These are phyloP conservation scores for Euura lappo DNA, from an alignment of 1,140 invertebrate genomes.

Conservation along the genomic window DNA sequence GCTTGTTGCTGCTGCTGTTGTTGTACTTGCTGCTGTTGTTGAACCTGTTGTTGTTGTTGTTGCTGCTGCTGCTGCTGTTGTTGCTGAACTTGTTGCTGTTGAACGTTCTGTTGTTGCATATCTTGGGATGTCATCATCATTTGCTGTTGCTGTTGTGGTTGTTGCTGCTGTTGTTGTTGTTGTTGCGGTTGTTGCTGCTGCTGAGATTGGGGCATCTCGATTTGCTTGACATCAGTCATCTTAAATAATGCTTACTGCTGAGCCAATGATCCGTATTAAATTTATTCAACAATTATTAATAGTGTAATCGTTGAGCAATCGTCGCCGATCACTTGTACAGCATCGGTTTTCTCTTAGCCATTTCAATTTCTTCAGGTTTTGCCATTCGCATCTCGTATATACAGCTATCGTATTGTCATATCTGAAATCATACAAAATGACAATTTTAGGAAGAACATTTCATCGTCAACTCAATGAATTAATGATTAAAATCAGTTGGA, in stretches of 20 bases:
- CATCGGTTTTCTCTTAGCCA: slow-evolving; percentile 17
- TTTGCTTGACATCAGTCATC: slow-evolving; percentile 54
- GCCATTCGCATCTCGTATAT: background rate
- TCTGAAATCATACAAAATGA: slow-evolving; percentile 37
- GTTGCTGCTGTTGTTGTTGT: slow-evolving; percentile 49
- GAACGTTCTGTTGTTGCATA: slow-evolving; percentile 53
- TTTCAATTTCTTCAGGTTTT: slow-evolving; percentile 4
- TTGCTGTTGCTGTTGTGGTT: slow-evolving; percentile 58
- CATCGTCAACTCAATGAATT: no score
- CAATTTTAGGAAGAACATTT: no score
- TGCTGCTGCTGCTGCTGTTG: slow-evolving; percentile 9
- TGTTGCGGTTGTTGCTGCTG: slow-evolving; percentile 40
- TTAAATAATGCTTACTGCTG: slow-evolving; percentile 23
- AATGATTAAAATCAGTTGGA: background rate
- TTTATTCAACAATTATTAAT: slow-evolving; percentile 4
- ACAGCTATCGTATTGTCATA: slow-evolving; percentile 45
- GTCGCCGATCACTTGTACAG: slow-evolving; percentile 1
- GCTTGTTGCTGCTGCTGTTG: slow-evolving; percentile 59
- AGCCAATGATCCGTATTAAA: background rate
- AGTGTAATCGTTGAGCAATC: background rate
- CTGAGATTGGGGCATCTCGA: slow-evolving; percentile 49
- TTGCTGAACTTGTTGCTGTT: slow-evolving; percentile 21
- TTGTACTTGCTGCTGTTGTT: slow-evolving; percentile 61
- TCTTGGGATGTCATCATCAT: slow-evolving; percentile 38
- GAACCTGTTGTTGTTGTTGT: slow-evolving; percentile 46